Evolutionary conservation across 2,797 vertebrate genomes (phyloP).

Genomic region (Chrosomus eos): DNA sequence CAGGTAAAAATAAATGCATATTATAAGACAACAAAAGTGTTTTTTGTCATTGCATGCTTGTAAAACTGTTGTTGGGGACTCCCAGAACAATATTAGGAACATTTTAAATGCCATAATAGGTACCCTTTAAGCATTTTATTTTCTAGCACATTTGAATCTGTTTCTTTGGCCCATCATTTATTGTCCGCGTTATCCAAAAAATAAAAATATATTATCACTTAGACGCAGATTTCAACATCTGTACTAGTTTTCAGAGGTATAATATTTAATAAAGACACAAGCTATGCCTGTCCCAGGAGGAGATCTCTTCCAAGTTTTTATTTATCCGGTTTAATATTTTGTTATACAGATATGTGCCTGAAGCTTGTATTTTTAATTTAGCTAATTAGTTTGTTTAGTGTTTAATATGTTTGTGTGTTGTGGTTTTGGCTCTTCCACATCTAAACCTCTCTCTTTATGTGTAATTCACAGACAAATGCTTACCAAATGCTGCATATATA

Average conservation of each 20-base stretch:
- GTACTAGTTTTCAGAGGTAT: neutral
- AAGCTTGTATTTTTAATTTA: constrained; percentile 26
- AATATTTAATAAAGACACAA: neutral
- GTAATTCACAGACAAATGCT: neutral
- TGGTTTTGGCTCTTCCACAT: neutral
- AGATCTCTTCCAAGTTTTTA: neutral
- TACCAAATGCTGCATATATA: neutral
- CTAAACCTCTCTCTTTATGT: neutral
- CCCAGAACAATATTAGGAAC: too few relatives aligned
- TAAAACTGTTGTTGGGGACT: too few relatives aligned
- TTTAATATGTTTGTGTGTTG: neutral
- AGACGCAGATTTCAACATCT: constrained; percentile 1
- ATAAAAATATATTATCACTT: neutral
- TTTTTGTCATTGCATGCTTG: too few relatives aligned
- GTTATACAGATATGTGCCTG: constrained; percentile 8
- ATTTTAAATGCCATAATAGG: too few relatives aligned
- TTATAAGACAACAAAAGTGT: too few relatives aligned
- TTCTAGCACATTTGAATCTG: neutral
- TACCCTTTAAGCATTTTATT: neutral
- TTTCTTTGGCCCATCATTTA: constrained; percentile 2
- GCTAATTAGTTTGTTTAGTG: constrained; percentile 1
- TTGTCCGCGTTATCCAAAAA: neutral
- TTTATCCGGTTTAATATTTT: constrained; percentile 17
- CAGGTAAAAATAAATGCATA: too few relatives aligned
- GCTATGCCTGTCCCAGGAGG: neutral